Base-by-base conservation (phyloP, 2,113 vertebrate genomes). In the Bettongia penicillata region DNA sequence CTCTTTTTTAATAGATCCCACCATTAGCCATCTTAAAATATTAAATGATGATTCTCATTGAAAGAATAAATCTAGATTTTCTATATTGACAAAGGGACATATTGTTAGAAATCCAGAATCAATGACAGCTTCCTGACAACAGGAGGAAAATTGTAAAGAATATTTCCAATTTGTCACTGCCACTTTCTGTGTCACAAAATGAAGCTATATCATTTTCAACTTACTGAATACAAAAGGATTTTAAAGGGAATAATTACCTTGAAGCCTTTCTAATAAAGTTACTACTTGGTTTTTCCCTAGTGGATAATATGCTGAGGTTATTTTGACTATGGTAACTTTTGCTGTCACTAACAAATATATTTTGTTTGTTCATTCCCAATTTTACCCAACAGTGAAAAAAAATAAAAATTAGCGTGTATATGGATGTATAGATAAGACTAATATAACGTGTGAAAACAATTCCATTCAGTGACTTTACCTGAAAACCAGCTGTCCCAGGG, bases 51-150 rank as follows among this genome's bases (percentile, higher is more conserved):
- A 43, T 0, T 93, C 31, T 96, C 37, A 95, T 94, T 95, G 0
- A 93, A 94, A 93, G n/a, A 61, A n/a, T 52, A 24, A 28, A 91
- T 49, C 1, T 11, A 53, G 61, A 5, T 93, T 90, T 95, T 97
- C 28, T 94, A 50, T 90, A 25, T 55, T 91, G 49, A 93, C 11
- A 92, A 49, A 1, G 48, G 2, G 43, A 53, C 10, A 2, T 53
- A 55, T 53, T 94, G 37, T 50, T 37, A 77, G 47, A 50, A 92
- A 92, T 92, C 25, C 91, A 84, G 95, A 92, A 68, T 26, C 68
- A 91, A 3, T 89, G 49, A 94, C 93, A 96, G 52, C 50, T 57
- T 51, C 9, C 37, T 93, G 51, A 91, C 95, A 77, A 55, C n/a
- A 61, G 92, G 26, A 90, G 91, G 16, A 92, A 51, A 22, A 96